Percentiles rank a stretch among this genome's conserved stretches.
These are phyloP conservation scores for Piaya cayana DNA, from an alignment of 2,113 vertebrate species.

Conservation along the genomic window DNA sequence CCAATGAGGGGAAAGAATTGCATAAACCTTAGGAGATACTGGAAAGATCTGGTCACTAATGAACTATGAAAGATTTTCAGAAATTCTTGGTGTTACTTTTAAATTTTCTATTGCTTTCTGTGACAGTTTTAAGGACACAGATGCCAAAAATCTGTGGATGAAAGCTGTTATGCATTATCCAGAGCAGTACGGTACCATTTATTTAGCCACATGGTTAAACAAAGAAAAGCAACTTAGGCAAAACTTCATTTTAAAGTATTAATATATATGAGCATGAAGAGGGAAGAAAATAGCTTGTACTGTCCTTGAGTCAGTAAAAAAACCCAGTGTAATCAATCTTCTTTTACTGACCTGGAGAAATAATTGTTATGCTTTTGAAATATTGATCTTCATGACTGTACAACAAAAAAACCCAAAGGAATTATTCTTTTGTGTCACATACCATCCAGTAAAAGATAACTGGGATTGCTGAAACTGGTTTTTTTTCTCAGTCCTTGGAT, in stretches of 20 bases:
- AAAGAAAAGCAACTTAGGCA: conserved; percentile 2
- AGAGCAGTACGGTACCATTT: not conserved
- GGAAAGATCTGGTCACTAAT: conserved; percentile 38
- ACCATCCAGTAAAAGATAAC: not conserved
- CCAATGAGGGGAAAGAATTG: conserved; percentile 7
- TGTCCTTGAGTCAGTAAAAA: not conserved
- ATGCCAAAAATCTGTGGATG: conserved; percentile 22
- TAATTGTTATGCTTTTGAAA: not conserved
- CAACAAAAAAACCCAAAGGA: not conserved
- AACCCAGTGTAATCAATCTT: not conserved
- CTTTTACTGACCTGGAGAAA: not conserved
- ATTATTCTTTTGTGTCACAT: not conserved
- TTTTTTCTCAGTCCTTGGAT: not conserved
- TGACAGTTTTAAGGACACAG: not conserved
- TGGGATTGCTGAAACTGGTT: not conserved
- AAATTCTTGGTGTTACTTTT: not conserved
- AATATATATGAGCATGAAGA: not conserved
- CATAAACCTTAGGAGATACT: not conserved
- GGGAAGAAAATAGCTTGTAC: not conserved
- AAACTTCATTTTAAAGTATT: conserved; percentile 7
- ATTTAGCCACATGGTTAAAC: not conserved
- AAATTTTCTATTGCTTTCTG: not conserved
- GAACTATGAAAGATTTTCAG: conserved; percentile 17
- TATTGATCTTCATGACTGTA: not conserved
- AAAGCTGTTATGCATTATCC: conserved; percentile 25